These are phyloP conservation scores for Caenorhabditis sp. DNA, from an alignment of 2,888 invertebrate genomes.

Conservation along the genomic window DNA sequence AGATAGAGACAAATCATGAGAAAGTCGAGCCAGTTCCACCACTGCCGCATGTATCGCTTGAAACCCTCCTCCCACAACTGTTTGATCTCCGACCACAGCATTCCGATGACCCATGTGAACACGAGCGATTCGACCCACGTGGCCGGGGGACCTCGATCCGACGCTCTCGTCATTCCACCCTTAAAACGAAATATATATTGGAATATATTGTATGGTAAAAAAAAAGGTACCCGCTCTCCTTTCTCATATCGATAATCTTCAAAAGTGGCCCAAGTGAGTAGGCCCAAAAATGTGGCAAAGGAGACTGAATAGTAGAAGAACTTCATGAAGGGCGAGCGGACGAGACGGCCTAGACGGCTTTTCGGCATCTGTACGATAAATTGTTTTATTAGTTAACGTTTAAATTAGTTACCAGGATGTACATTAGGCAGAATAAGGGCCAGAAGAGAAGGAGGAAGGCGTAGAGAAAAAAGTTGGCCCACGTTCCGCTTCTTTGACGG, in stretches of 20 bases:
- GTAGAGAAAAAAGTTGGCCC: slow-evolving; percentile 80
- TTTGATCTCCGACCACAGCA: slow-evolving; percentile 83
- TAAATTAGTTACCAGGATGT: slow-evolving; percentile 68
- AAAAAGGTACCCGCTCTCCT: slow-evolving; percentile 59
- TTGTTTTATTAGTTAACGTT: neutral
- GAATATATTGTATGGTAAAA: no score
- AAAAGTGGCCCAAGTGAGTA: slow-evolving; percentile 81
- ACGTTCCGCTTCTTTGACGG: slow-evolving; percentile 67
- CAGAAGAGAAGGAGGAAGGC: slow-evolving; percentile 81
- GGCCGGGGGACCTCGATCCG: slow-evolving; percentile 81
- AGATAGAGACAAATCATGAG: slow-evolving; percentile 82
- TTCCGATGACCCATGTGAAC: slow-evolving; percentile 82
- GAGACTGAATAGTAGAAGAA: slow-evolving; percentile 82
- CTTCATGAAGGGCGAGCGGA: slow-evolving; percentile 83
- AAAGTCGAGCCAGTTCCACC: slow-evolving; percentile 83
- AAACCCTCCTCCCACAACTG: slow-evolving; percentile 83
- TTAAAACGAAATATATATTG: no score
- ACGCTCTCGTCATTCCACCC: slow-evolving; percentile 73
- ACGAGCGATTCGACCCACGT: slow-evolving; percentile 82
- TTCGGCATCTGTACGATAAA: slow-evolving; percentile 78
- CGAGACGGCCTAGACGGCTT: slow-evolving; percentile 81
- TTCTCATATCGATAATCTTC: slow-evolving; percentile 75
- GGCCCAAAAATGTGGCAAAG: slow-evolving; percentile 82
- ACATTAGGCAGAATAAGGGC: slow-evolving; percentile 80
- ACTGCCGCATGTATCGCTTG: slow-evolving; percentile 82